Base-by-base conservation (phyloP, 2,888 invertebrate genomes). In the Lordiphosa fenestrarum region DNA sequence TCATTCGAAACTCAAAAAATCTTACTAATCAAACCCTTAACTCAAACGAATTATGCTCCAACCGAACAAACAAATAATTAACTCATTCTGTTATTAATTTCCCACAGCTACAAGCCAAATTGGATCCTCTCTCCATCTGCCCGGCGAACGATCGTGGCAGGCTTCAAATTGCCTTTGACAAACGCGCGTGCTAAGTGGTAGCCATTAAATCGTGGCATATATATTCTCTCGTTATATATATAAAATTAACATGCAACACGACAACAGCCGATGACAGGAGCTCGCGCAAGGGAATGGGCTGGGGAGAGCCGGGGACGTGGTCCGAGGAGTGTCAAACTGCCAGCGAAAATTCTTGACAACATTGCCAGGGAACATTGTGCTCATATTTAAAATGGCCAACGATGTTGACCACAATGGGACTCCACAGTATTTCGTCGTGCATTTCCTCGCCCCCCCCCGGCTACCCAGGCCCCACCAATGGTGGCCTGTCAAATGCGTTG, bases 241-340 rank as follows among this genome's bases (percentile, higher is more conserved):
- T 48, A 60, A 73, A 81, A 74, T 82, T 78, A 84, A 84, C 80
- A 73, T 78, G 85, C 83, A 71, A 82, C 84, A 84, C 86, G 86
- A 84, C 85, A 63, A 41, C 59, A 66, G 33, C 55, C 52, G 80
- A 36, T 69, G 76, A 67, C 73, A 74, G 53, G 59, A 63, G 52
- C 44, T 44, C 21, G 37, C 40, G 41, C 40, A 33, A 47, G 9
- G 15, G 47, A 35, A 10, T 13, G 25, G 9, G 7, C 6, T 23
- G n/a, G 40, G 15, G 6, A 33, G 36, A 4, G 15, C 21, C 12
- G 15, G 30, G 46, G 5, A 49, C 46, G 15, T 23, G 58, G 49
- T 53, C 55, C 58, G 63, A 61, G 61, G 54, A 69, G 74, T 74
- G 74, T 80, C 84, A 77, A 62, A 46, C 66, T 72, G 74, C 66